Evolutionary conservation across 2,888 invertebrate species (phyloP), one percentile per base, ranked within the genome.

Genomic region (Caenorhabditis plicata): DNA sequence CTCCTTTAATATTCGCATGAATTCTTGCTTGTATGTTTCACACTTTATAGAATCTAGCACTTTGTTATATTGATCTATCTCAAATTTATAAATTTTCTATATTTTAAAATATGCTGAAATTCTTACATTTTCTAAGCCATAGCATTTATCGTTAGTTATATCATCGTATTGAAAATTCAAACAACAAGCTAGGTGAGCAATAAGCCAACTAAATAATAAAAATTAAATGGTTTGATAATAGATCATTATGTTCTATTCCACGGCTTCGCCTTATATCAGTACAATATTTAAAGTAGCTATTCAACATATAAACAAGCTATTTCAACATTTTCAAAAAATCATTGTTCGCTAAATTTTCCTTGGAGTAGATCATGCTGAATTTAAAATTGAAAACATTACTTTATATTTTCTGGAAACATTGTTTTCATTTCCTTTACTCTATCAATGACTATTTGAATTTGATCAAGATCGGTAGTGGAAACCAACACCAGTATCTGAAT

Each of bases 161-260:
- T 36, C 47, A 8, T 47, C n/a, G 5, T 39, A 29, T 9, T 35
- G 20, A 20, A 43, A 8, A 31, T 39, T 44, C 25, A 71, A 39
- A 5, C 46, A 53, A 19, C 27, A 57, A 2, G 66, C 64, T n/a
- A 66, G 25, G 43, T 71, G 71, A 17, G 58, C 64, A 3, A 56
- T 31, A 15, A 62, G 31, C 61, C 61, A 68, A 1, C 20, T 42
- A 5, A 26, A 42, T 19, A 17, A 7, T 39, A 7, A 19, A 17
- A 9, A n/a, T 33, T 33, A n/a, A 17, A 33, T n/a, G 17, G 20
- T 39, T 5, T 22, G 23, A 39, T 7, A 39, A 39, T 20, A 17
- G 17, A 4, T 7, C 4, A 22, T 39, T 39, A 5, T 5, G 4
- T n/a, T n/a, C 17, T 13, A 33, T 5, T 33, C 17, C 33, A 33